A percentile compares a stretch with the other conserved stretches of the same genome.
These are phyloP conservation scores for Oceanodroma leucorhoa DNA, from an alignment of 2,797 vertebrate species.

Conservation along the genomic window DNA sequence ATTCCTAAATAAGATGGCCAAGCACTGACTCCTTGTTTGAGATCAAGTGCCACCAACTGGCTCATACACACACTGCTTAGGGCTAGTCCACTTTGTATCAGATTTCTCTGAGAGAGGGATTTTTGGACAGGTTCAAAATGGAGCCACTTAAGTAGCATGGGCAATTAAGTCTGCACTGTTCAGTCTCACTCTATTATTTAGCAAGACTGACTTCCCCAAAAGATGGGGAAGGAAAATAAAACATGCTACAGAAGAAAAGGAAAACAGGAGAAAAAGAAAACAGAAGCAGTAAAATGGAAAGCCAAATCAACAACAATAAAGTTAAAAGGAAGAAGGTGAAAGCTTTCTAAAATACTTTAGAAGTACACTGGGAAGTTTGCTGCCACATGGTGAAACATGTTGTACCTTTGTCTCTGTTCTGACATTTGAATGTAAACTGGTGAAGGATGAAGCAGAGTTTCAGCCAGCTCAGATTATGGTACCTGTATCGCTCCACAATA, in stretches of 20 bases:
- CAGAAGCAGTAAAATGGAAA: not conserved
- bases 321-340: not conserved
- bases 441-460: not conserved
- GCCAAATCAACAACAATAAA: not conserved
- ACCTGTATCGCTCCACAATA: not conserved
- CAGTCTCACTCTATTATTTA: not conserved
- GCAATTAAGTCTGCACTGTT: not conserved
- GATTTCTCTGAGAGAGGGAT: not conserved
- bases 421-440: not conserved
- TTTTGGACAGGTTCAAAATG: not conserved
- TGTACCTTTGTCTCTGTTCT: not conserved
- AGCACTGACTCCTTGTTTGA: not conserved
- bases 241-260: not conserved
- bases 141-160: not conserved
- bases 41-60: not conserved
- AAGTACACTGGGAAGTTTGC: not conserved
- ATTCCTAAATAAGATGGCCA: not conserved
- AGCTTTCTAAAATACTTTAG: not conserved
- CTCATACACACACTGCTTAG: not conserved
- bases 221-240: not conserved
- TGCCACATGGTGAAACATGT: not conserved
- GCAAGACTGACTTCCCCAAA: not conserved
- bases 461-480: not conserved
- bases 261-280: not conserved
- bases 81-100: not conserved